Percentiles rank a stretch among this genome's conserved stretches.
Evolutionary conservation across 1,140 invertebrate genomes (phyloP).

Genomic region (Agrypnia vestita): DNA sequence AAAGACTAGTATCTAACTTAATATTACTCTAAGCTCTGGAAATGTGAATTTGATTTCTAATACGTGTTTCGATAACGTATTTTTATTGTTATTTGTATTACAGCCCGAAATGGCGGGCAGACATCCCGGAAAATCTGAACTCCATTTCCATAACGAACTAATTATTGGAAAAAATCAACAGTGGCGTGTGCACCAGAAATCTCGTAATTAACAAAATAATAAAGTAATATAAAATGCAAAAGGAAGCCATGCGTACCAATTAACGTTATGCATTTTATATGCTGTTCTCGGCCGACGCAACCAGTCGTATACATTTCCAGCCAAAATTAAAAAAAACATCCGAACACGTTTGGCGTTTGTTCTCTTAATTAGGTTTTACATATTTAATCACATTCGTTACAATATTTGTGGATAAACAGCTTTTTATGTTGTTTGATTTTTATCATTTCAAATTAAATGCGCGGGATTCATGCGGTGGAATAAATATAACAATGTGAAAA

Average conservation of each 20-base stretch:
- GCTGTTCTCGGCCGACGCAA: background rate
- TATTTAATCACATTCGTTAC: background rate
- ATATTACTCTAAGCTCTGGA: no score
- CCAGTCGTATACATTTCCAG: background rate
- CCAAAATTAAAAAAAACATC: background rate
- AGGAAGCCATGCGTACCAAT: slow-evolving; percentile 19
- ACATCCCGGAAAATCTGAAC: background rate
- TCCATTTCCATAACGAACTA: background rate
- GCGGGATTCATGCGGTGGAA: no score
- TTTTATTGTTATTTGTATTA: no score
- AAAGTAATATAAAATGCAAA: slow-evolving; percentile 17
- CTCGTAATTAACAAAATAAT: slow-evolving; percentile 37
- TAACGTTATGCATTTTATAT: slow-evolving; percentile 20
- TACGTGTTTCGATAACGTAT: no score
- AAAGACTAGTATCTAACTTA: no score
- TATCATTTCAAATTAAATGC: background rate
- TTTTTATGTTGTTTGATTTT: background rate
- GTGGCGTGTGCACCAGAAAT: background rate
- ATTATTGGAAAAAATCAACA: slow-evolving; percentile 12
- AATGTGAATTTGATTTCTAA: no score
- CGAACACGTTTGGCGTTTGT: background rate
- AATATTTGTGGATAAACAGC: background rate
- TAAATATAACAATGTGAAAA: no score
- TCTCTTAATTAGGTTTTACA: slow-evolving; percentile 1
- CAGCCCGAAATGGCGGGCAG: background rate